Conservation (phyloP, 1,140 invertebrate species). For the Drosophila pseudoobscura region DNA sequence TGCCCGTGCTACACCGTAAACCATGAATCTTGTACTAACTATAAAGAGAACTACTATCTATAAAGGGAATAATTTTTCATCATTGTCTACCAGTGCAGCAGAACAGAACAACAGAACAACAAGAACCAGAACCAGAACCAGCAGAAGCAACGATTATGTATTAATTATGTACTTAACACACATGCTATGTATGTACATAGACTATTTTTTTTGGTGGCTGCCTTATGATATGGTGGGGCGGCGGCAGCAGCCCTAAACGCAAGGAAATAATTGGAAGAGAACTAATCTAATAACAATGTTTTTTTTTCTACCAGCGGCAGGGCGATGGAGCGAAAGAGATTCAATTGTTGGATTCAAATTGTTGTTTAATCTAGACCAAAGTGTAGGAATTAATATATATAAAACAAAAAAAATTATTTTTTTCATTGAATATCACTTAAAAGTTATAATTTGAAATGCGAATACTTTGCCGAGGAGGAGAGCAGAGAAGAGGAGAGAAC, state of each 20-base stretch:
- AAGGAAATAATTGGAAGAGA: conserved; percentile 18
- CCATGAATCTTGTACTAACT: conserved; percentile 48
- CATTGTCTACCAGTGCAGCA: conserved; percentile 43
- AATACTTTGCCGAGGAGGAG: conserved; percentile 43
- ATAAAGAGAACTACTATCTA: conserved; percentile 17
- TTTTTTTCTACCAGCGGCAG: conserved; percentile 50
- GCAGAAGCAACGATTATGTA: conserved; percentile 62
- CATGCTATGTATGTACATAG: conserved; percentile 35
- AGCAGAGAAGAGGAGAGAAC: conserved; percentile 24
- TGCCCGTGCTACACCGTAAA: conserved; percentile 12
- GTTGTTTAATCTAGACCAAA: conserved; percentile 72
- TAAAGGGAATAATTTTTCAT: conserved; percentile 41
- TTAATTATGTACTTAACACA: conserved; percentile 65
- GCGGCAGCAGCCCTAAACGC: no score
- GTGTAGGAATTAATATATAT: conserved; percentile 46
- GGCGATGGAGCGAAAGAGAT: conserved; percentile 24
- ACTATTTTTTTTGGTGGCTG: conserved; percentile 31
- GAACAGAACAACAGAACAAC: conserved; percentile 12
- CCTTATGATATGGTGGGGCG: no score
- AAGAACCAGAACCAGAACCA: background rate
- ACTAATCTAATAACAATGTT: conserved; percentile 32
- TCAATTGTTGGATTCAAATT: conserved; percentile 61
- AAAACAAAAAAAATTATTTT: conserved; percentile 27
- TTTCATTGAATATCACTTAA: conserved; percentile 54
- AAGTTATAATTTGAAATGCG: conserved; percentile 56